phyloP scores from a whole-genome alignment of 2,888 invertebrate species.

The Busseola fusca region DNA sequence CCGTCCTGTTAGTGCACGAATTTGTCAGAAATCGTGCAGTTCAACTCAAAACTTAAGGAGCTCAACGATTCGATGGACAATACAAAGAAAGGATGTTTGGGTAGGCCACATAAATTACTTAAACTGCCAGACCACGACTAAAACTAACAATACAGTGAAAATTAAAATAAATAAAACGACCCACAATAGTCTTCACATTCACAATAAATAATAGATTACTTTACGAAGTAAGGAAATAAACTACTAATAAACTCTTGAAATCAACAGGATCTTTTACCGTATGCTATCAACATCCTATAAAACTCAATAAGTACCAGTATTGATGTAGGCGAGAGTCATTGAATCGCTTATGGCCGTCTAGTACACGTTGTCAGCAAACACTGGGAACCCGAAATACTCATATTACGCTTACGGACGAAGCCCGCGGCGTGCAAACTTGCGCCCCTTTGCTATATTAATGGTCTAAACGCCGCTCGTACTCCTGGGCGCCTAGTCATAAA shows the following conservation, averaged over 20 bases:
- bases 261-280: slow-evolving; percentile 3
- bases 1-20: too few species aligned
- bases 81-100: too few species aligned
- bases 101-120: too few species aligned
- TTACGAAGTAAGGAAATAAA: too few species aligned
- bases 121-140: too few species aligned
- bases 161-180: too few species aligned
- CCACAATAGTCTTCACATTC: too few species aligned
- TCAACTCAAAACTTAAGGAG: too few species aligned
- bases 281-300: neutral
- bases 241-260: neutral
- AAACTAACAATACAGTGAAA: too few species aligned
- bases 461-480: slow-evolving; percentile 23
- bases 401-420: slow-evolving; percentile 23
- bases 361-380: slow-evolving; percentile 36
- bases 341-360: slow-evolving; percentile 16
- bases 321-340: neutral
- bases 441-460: slow-evolving; percentile 37
- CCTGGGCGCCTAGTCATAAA: slow-evolving; percentile 21
- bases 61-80: too few species aligned
- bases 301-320: neutral
- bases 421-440: slow-evolving; percentile 34
- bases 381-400: slow-evolving; percentile 23
- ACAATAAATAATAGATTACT: too few species aligned
- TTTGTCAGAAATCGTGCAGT: too few species aligned